A percentile compares a stretch with the other conserved stretches of the same genome.
Conservation (phyloP, 2,797 vertebrate species). For the Ceryle rudis region DNA sequence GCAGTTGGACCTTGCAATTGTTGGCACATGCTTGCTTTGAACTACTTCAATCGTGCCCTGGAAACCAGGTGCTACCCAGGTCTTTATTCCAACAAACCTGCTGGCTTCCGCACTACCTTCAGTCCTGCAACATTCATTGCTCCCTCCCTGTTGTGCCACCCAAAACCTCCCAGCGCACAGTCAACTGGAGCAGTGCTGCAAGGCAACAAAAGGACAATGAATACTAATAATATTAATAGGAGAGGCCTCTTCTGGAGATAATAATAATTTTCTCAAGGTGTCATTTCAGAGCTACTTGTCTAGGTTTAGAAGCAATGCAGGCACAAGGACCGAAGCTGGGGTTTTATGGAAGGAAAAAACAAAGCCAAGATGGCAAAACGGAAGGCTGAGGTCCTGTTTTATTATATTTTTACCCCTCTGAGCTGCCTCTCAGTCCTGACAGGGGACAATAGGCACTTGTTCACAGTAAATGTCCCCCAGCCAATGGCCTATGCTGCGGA, state of each 20-base stretch:
- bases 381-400: background rate
- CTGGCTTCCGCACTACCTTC: background rate
- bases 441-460: slow-evolving; percentile 52
- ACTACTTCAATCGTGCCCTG: background rate
- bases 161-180: background rate
- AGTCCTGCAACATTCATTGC: accelerated
- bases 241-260: background rate
- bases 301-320: background rate
- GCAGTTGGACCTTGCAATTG: background rate
- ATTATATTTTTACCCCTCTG: slow-evolving; percentile 14
- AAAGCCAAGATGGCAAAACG: background rate
- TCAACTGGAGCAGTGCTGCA: background rate
- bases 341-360: background rate
- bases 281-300: background rate
- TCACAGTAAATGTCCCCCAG: background rate
- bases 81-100: background rate
- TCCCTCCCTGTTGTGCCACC: background rate
- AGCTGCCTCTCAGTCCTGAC: background rate
- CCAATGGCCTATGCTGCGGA: background rate
- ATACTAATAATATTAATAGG: background rate
- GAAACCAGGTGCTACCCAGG: background rate
- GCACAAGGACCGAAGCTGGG: background rate
- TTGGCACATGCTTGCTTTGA: background rate
- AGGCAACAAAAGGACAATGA: background rate
- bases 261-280: background rate